Conservation (phyloP, 2,888 invertebrate genomes). For the Ectobius pallidus region DNA sequence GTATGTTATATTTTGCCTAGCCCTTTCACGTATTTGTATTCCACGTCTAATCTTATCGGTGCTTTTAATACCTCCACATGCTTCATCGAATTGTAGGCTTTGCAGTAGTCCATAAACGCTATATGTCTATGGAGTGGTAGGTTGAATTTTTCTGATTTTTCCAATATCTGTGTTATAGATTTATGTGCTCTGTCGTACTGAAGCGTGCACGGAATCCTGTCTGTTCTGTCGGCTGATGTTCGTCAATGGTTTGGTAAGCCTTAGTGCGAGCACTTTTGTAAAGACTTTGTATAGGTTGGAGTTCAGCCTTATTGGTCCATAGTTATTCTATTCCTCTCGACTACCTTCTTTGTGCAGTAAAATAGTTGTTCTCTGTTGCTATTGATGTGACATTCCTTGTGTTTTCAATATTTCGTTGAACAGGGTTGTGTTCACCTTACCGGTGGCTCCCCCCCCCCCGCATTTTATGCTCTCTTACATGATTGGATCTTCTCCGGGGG, state of each 20-base stretch:
- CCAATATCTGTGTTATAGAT: background rate
- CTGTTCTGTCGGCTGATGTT: background rate
- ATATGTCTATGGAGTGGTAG: no score
- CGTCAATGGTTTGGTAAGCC: background rate
- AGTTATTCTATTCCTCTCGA: background rate
- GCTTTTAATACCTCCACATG: background rate
- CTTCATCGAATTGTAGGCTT: background rate
- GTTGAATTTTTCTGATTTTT: no score
- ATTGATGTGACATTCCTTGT: constrained; percentile 5
- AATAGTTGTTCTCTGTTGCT: constrained; percentile 3
- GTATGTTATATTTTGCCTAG: no score
- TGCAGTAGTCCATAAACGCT: no score
- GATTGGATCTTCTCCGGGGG: background rate
- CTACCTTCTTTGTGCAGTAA: background rate
- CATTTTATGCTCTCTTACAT: background rate
- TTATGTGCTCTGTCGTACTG: background rate
- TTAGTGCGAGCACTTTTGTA: background rate
- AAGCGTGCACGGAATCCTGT: background rate
- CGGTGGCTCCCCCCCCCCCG: background rate
- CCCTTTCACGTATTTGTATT: background rate
- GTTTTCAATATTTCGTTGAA: background rate
- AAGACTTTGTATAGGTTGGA: constrained; percentile 14
- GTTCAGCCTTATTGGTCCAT: background rate
- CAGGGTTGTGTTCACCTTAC: background rate
- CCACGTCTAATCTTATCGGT: background rate